Conservation (phyloP, 2,113 vertebrate species). For the Mustelus asterias region DNA sequence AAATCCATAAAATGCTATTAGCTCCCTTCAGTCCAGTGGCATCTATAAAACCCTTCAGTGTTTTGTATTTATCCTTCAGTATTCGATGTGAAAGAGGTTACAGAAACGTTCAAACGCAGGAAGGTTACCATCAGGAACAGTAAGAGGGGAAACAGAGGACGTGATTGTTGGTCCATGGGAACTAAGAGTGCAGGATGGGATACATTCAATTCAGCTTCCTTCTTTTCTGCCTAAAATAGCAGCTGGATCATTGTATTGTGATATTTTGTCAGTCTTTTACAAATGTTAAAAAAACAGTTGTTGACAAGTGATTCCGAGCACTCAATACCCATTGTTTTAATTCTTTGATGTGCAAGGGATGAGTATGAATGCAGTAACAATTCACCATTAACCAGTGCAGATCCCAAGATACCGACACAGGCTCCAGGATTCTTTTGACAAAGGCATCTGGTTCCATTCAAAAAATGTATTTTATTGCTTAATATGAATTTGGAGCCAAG, state of each 20-base stretch:
- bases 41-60: not conserved
- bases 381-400: slow-evolving; percentile 21
- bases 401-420: slow-evolving; percentile 20
- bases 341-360: slow-evolving; percentile 91
- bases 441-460: slow-evolving; percentile 23
- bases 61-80: not conserved
- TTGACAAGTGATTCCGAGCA: slow-evolving; percentile 67
- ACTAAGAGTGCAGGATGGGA: slow-evolving; percentile 96
- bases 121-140: slow-evolving; percentile 60
- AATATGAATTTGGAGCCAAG: not conserved
- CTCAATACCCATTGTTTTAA: slow-evolving; percentile 77
- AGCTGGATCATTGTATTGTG: slow-evolving; percentile 73
- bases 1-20: not conserved
- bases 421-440: slow-evolving; percentile 30
- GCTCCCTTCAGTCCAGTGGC: not conserved
- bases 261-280: slow-evolving; percentile 83
- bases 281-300: slow-evolving; percentile 77
- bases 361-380: slow-evolving; percentile 58
- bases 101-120: slow-evolving; percentile 63
- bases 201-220: slow-evolving; percentile 99
- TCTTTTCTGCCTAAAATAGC: slow-evolving; percentile 91
- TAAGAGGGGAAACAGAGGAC: slow-evolving; percentile 76
- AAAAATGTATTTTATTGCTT: not conserved
- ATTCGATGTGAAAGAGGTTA: not conserved
- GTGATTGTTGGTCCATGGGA: slow-evolving; percentile 95